These are phyloP conservation scores for Brachionus rotundiformis DNA, from an alignment of 1,140 invertebrate species.

Conservation along the genomic window DNA sequence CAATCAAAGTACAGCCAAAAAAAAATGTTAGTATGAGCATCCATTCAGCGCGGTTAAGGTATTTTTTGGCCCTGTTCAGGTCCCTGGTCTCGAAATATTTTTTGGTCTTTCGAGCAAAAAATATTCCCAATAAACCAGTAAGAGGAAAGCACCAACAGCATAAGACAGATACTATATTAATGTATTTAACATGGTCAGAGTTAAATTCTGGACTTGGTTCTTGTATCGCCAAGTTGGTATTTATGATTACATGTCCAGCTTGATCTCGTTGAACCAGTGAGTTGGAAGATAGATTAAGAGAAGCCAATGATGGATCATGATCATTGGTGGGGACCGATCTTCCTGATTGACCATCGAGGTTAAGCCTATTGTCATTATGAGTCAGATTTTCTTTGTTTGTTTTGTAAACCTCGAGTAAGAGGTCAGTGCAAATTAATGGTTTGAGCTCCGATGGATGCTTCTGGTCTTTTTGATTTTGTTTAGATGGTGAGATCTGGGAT, in stretches of 20 bases:
- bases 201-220: slow-evolving; percentile 33
- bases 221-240: slow-evolving; percentile 24
- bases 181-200: slow-evolving; percentile 46
- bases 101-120: slow-evolving; percentile 34
- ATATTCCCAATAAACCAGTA: slow-evolving; percentile 22
- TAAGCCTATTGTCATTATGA: background rate
- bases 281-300: background rate
- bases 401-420: slow-evolving; percentile 35
- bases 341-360: slow-evolving; percentile 29
- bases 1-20: slow-evolving; percentile 43
- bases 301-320: background rate
- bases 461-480: background rate
- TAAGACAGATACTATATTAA: slow-evolving; percentile 36
- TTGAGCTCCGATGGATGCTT: background rate
- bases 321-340: slow-evolving; percentile 17
- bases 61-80: slow-evolving; percentile 1
- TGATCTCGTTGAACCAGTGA: slow-evolving; percentile 16
- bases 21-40: slow-evolving; percentile 46
- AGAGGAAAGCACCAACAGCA: slow-evolving; percentile 51
- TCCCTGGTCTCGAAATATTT: slow-evolving; percentile 18
- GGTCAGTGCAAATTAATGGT: slow-evolving; percentile 30
- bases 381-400: slow-evolving; percentile 22
- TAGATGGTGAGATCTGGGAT: background rate
- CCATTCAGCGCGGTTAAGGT: slow-evolving; percentile 35
- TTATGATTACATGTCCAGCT: slow-evolving; percentile 32